These are phyloP conservation scores for Callipepla californica DNA, from an alignment of 2,113 vertebrate species.

Conservation along the genomic window DNA sequence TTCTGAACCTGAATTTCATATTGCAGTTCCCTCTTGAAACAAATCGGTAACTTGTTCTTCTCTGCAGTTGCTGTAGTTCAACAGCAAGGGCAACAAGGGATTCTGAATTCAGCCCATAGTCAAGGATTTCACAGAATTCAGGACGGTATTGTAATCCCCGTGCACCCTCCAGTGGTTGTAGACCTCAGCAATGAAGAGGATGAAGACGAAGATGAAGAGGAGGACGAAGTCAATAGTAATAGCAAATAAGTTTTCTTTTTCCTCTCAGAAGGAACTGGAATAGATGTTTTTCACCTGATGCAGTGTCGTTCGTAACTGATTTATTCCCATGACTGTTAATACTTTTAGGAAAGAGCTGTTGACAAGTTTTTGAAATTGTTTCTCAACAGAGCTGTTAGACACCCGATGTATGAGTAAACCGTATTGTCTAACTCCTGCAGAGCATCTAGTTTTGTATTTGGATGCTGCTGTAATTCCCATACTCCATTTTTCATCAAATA, in stretches of 20 bases:
- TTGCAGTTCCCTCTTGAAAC: background rate
- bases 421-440: background rate
- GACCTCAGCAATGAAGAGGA: constrained; percentile 70
- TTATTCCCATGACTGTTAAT: background rate
- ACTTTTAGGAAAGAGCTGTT: background rate
- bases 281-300: background rate
- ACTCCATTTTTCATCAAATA: background rate
- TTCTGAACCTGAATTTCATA: background rate
- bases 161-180: constrained; percentile 74
- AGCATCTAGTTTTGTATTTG: background rate
- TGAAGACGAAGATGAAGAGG: constrained; percentile 57
- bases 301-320: background rate
- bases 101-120: background rate
- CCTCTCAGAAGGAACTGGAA: background rate
- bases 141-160: constrained; percentile 53
- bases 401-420: background rate
- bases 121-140: constrained; percentile 53
- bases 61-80: constrained; percentile 54
- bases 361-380: background rate
- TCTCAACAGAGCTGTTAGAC: background rate
- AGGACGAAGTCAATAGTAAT: constrained; percentile 55
- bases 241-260: constrained; percentile 53
- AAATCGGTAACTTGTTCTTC: constrained; percentile 1
- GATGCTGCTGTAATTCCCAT: background rate
- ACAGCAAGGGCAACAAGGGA: constrained; percentile 62